Evolutionary conservation across 37 sponge, comb jelly and placozoan species (phyloP).

Genomic region (Aphrocallistes beatrix): DNA sequence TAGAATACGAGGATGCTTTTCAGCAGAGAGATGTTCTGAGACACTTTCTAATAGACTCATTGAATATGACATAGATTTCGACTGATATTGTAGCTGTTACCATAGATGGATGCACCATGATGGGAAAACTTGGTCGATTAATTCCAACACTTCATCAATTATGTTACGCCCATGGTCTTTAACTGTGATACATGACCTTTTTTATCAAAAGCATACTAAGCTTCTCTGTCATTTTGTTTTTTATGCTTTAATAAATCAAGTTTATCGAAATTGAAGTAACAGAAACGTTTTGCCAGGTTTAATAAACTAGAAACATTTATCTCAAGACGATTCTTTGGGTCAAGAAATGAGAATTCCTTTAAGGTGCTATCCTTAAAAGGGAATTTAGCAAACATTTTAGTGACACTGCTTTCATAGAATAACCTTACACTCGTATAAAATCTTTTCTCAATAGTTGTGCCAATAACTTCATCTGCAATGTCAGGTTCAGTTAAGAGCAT

Average conservation of each 20-base stretch:
- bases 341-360: background rate
- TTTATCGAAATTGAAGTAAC: background rate
- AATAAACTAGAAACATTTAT: background rate
- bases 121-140: slow-evolving; percentile 15
- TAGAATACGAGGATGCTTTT: background rate
- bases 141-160: background rate
- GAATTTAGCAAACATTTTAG: background rate
- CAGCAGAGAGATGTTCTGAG: slow-evolving; percentile 6
- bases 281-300: background rate
- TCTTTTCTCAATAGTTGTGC: background rate
- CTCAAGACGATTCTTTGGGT: background rate
- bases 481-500: background rate
- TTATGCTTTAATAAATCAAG: too few species aligned
- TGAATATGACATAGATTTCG: too few species aligned
- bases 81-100: slow-evolving; percentile 11
- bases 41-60: too few species aligned
- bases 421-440: background rate
- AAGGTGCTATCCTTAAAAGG: background rate
- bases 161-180: slow-evolving; percentile 8
- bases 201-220: too few species aligned
- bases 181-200: slow-evolving; percentile 3
- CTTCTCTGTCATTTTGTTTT: too few species aligned
- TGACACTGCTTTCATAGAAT: background rate
- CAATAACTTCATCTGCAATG: background rate
- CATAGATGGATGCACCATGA: slow-evolving; percentile 1